phyloP scores from a whole-genome alignment of 2,113 vertebrate species.

The Cinclus cinclus region DNA sequence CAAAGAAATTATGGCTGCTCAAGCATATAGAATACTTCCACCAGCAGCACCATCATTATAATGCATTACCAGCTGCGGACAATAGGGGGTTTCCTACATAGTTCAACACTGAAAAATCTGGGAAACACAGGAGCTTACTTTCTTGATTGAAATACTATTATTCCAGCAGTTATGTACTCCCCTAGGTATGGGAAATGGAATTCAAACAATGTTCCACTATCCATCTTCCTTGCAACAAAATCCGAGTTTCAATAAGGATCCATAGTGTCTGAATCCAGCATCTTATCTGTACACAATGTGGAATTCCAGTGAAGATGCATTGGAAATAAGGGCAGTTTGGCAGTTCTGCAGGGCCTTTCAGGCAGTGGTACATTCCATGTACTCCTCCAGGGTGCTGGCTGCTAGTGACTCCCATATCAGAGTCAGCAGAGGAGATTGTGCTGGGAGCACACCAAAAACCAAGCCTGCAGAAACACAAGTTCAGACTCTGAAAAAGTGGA shows the following conservation, averaged over 20 bases:
- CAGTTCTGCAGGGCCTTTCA: background rate
- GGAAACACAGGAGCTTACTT: background rate
- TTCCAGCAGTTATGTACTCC: background rate
- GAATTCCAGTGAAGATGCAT: background rate
- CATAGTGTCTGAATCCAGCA: background rate
- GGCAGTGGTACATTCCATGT: background rate
- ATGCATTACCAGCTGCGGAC: background rate
- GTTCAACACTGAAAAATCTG: background rate
- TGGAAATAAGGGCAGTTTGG: background rate
- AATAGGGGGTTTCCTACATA: background rate
- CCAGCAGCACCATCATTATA: background rate
- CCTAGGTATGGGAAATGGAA: background rate
- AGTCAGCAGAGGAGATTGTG: background rate
- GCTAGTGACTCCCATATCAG: background rate
- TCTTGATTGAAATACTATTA: background rate
- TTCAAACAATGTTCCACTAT: background rate
- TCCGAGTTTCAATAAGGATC: background rate
- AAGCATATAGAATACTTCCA: background rate
- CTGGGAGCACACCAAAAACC: background rate
- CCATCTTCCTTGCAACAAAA: background rate
- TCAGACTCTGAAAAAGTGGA: background rate
- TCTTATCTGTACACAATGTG: background rate
- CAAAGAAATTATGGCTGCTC: background rate
- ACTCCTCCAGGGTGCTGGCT: background rate
- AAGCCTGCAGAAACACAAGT: accelerated